Percentiles rank a stretch among this genome's conserved stretches.
phyloP scores from a whole-genome alignment of 2,113 vertebrate genomes.

The Zosterops lateralis region DNA sequence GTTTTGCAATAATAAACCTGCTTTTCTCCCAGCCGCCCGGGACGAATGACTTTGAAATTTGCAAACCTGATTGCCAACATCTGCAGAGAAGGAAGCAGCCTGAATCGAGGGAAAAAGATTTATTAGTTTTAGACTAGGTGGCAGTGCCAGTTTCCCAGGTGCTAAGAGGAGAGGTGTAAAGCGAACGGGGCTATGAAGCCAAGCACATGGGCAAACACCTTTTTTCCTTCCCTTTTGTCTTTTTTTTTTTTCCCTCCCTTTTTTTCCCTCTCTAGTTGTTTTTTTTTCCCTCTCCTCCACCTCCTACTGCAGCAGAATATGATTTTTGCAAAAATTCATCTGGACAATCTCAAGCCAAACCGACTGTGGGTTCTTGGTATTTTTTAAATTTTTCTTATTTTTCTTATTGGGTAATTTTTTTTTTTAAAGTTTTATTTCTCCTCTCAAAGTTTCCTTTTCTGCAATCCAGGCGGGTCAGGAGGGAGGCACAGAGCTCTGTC shows the following conservation, averaged over 20 bases:
- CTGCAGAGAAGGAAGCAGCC: slow-evolving; percentile 44
- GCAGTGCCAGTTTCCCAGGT: slow-evolving; percentile 71
- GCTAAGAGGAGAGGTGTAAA: slow-evolving; percentile 61
- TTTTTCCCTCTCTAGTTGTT: background rate
- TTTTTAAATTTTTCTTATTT: background rate
- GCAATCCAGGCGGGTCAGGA: background rate
- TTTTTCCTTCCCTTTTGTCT: slow-evolving; percentile 1
- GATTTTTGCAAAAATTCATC: background rate
- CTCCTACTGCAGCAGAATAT: background rate
- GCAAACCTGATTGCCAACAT: slow-evolving; percentile 50
- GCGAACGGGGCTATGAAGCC: slow-evolving; percentile 1
- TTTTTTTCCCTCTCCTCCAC: background rate
- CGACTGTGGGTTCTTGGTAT: background rate
- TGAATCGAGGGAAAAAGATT: slow-evolving; percentile 59
- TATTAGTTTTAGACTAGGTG: slow-evolving; percentile 62
- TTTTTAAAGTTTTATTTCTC: background rate
- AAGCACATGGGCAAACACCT: slow-evolving; percentile 63
- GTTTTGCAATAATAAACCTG: slow-evolving; percentile 65
- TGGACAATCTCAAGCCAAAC: background rate
- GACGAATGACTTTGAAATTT: slow-evolving; percentile 67
- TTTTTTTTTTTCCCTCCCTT: fast-evolving
- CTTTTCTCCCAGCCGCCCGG: slow-evolving; percentile 46
- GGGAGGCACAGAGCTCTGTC: background rate
- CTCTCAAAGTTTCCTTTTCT: background rate
- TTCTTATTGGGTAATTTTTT: background rate